These are phyloP conservation scores for Sterna hirundo DNA, from an alignment of 2,113 vertebrate species.

Conservation along the genomic window DNA sequence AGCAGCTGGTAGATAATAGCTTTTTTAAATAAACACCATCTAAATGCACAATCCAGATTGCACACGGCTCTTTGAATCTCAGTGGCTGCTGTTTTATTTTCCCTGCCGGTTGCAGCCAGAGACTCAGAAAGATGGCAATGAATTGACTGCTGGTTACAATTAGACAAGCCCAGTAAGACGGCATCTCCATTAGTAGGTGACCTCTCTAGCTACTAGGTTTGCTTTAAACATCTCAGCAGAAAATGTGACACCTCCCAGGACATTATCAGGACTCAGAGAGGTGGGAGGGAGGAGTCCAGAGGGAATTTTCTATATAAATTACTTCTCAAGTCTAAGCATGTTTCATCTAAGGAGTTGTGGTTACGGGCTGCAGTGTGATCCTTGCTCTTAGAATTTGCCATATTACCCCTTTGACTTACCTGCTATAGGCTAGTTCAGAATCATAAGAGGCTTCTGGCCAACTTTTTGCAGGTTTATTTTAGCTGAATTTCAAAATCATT, in stretches of 20 bases:
- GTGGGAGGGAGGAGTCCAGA: not conserved
- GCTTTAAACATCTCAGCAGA: not conserved
- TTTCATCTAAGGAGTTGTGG: not conserved
- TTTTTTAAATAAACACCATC: slow-evolving; percentile 60
- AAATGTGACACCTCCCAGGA: not conserved
- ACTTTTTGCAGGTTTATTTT: not conserved
- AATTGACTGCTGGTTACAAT: not conserved
- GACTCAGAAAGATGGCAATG: not conserved
- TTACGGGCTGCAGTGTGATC: not conserved
- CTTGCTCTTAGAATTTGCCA: not conserved
- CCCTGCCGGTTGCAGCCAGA: not conserved
- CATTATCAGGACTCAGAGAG: not conserved
- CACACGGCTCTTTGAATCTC: not conserved
- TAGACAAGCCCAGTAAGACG: not conserved
- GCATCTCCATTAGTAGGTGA: not conserved
- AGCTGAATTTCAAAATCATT: not conserved
- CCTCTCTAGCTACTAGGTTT: not conserved
- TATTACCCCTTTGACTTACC: not conserved
- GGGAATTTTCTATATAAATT: not conserved
- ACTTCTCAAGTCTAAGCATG: not conserved
- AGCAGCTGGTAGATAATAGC: slow-evolving; percentile 60
- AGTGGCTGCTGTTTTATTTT: slow-evolving; percentile 41
- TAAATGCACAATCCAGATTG: slow-evolving; percentile 42
- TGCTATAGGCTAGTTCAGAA: not conserved
- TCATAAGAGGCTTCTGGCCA: not conserved